Conservation (phyloP, 2,888 invertebrate species). For the Adineta ricciae region DNA sequence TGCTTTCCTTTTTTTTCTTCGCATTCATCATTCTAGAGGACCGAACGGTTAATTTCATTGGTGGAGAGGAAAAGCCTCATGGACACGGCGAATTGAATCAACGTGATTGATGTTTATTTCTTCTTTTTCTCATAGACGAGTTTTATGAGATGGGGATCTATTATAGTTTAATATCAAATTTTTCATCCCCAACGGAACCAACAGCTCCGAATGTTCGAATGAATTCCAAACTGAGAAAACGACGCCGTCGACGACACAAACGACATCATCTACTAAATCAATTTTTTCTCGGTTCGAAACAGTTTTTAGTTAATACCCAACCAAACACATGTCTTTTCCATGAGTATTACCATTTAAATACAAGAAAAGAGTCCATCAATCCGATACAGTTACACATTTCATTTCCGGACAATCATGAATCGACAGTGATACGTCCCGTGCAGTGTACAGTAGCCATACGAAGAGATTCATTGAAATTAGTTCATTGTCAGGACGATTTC, state of each 20-base stretch:
- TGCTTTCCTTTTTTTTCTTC: neutral
- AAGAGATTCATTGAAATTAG: slow-evolving; percentile 6
- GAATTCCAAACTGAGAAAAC: neutral
- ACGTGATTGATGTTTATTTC: neutral
- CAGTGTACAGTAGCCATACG: neutral
- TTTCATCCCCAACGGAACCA: neutral
- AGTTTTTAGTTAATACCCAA: neutral
- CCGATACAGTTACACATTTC: neutral
- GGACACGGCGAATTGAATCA: neutral
- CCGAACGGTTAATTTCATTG: neutral
- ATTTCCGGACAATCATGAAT: neutral
- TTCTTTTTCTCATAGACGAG: neutral
- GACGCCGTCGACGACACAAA: neutral
- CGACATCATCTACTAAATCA: neutral
- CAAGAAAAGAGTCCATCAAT: neutral
- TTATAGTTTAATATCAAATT: neutral
- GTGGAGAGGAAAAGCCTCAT: neutral
- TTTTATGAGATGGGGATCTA: neutral
- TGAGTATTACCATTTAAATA: neutral
- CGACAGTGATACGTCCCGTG: neutral
- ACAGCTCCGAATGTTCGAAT: neutral
- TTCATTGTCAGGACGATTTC: neutral
- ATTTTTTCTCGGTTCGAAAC: neutral
- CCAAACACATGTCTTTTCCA: slow-evolving; percentile 2
- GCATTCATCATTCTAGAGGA: neutral